phyloP scores from a whole-genome alignment of 2,888 invertebrate genomes.

The Acanthococcus lagerstroemiae region DNA sequence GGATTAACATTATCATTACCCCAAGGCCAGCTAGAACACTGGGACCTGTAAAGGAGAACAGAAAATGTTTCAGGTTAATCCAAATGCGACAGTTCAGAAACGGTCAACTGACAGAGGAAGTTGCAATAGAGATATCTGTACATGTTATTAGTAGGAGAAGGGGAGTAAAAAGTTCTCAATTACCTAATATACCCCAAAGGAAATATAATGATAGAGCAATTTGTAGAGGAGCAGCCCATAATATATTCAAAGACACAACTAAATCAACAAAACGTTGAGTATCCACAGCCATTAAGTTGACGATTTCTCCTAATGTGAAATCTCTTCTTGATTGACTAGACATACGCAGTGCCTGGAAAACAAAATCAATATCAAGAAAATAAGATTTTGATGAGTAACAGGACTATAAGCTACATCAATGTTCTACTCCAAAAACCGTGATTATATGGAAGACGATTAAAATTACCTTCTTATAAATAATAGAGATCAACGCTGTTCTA shows the following conservation, averaged over 20 bases:
- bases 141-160: too few species aligned
- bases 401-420: too few species aligned
- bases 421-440: too few species aligned
- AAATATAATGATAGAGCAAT: slow-evolving; percentile 47
- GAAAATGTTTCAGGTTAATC: too few species aligned
- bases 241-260: slow-evolving; percentile 43
- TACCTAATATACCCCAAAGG: slow-evolving; percentile 43
- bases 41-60: slow-evolving; percentile 42
- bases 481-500: slow-evolving; percentile 46
- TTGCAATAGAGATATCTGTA: too few species aligned
- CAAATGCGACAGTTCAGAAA: too few species aligned
- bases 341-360: slow-evolving; percentile 40
- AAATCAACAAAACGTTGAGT: slow-evolving; percentile 45
- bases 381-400: not conserved
- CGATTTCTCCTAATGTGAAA: slow-evolving; percentile 46
- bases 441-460: too few species aligned
- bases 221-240: slow-evolving; percentile 49
- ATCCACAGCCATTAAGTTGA: slow-evolving; percentile 47
- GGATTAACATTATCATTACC: slow-evolving; percentile 47
- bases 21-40: slow-evolving; percentile 52
- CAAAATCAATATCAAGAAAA: not conserved
- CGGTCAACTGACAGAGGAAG: too few species aligned
- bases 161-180: too few species aligned
- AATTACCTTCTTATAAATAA: slow-evolving; percentile 48
- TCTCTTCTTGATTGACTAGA: slow-evolving; percentile 42